Evolutionary conservation across 2,113 vertebrate genomes (phyloP).

Genomic region (Marmota flaviventris): DNA sequence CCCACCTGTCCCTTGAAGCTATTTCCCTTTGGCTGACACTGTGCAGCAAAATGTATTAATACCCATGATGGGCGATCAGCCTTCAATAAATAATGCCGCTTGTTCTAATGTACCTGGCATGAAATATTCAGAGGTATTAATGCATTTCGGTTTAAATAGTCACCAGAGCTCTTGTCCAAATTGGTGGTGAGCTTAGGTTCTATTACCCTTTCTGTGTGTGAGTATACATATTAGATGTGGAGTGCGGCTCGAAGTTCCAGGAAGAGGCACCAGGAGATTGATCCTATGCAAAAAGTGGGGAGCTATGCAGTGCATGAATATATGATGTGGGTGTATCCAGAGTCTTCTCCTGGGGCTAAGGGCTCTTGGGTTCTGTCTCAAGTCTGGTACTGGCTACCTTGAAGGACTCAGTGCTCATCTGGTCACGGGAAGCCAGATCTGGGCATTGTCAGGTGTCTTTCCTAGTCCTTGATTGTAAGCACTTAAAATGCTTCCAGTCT

Average conservation of each 20-base stretch:
- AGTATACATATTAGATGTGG: constrained; percentile 41
- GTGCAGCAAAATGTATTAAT: constrained; percentile 71
- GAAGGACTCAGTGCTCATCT: background rate
- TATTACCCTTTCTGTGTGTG: background rate
- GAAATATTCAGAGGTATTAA: constrained; percentile 86
- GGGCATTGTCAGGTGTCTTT: background rate
- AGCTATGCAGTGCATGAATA: background rate
- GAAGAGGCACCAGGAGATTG: constrained; percentile 1
- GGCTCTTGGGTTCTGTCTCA: background rate
- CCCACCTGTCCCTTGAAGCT: constrained; percentile 64
- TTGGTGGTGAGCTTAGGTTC: constrained; percentile 65
- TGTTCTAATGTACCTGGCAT: constrained; percentile 83
- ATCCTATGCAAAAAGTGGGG: background rate
- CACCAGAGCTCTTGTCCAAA: constrained; percentile 79
- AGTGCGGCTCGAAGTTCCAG: constrained; percentile 28
- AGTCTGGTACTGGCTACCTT: background rate
- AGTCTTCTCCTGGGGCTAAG: background rate
- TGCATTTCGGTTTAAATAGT: constrained; percentile 82
- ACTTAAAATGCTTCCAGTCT: background rate
- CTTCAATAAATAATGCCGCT: constrained; percentile 81
- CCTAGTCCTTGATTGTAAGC: background rate
- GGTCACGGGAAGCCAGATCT: background rate
- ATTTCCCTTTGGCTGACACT: constrained; percentile 64
- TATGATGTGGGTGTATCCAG: background rate
- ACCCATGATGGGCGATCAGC: constrained; percentile 64